A percentile compares a stretch with the other conserved stretches of the same genome.
Conservation (phyloP, 30 jellyfish, hydroid and myxozoan genomes). For the Sanderia malayensis region DNA sequence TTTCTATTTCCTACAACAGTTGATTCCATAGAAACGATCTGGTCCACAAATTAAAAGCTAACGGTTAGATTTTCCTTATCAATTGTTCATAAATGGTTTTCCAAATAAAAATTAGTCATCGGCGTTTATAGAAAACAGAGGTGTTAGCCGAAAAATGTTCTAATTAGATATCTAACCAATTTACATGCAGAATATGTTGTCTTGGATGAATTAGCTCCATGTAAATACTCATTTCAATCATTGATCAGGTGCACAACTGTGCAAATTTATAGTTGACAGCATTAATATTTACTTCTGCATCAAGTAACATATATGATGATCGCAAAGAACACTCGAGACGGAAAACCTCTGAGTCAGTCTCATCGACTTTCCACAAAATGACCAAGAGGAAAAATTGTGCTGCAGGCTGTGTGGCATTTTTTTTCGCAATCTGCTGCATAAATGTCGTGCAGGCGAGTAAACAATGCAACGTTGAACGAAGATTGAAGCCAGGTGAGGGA, state of each 20-base stretch:
- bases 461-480: neutral
- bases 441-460: neutral
- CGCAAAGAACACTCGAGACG: neutral
- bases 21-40: too few species aligned
- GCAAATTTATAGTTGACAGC: neutral
- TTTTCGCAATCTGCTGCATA: neutral
- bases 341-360: neutral
- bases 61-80: too few species aligned
- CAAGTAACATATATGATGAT: neutral
- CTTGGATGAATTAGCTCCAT: too few species aligned
- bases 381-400: neutral
- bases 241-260: constrained; percentile 5
- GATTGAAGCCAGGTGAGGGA: neutral
- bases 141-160: too few species aligned
- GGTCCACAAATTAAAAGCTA: too few species aligned
- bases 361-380: neutral
- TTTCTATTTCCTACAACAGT: neutral
- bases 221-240: neutral
- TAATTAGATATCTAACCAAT: too few species aligned
- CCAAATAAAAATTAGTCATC: too few species aligned
- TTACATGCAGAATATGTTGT: too few species aligned
- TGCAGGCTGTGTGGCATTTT: too few species aligned
- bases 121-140: too few species aligned
- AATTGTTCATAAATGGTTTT: too few species aligned
- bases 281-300: neutral